These are phyloP conservation scores for Erebia palarica DNA, from an alignment of 2,888 invertebrate genomes.

Conservation along the genomic window DNA sequence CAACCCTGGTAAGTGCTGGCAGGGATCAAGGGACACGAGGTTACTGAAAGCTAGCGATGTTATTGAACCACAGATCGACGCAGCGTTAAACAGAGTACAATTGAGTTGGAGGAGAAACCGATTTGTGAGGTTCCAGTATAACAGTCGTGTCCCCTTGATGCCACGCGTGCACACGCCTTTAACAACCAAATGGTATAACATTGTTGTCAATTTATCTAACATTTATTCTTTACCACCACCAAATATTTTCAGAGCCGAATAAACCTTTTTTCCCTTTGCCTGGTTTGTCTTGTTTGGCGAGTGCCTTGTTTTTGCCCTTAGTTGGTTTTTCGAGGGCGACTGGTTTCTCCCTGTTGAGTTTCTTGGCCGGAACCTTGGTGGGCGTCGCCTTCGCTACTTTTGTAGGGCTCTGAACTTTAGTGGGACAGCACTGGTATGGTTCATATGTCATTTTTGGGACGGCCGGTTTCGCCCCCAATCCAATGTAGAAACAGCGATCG, in stretches of 20 bases:
- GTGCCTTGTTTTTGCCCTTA: slow-evolving; percentile 78
- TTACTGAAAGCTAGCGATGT: slow-evolving; percentile 68
- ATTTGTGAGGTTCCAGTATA: slow-evolving; percentile 53
- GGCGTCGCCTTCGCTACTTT: slow-evolving; percentile 90
- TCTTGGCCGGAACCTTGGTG: slow-evolving; percentile 82
- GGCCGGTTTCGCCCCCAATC: slow-evolving; percentile 93
- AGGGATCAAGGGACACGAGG: slow-evolving; percentile 79
- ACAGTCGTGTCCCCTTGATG: slow-evolving; percentile 77
- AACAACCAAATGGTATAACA: slow-evolving; percentile 61
- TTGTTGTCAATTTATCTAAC: slow-evolving; percentile 59
- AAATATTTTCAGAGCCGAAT: slow-evolving; percentile 92
- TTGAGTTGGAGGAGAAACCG: slow-evolving; percentile 55
- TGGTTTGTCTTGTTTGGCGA: slow-evolving; percentile 81
- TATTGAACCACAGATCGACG: slow-evolving; percentile 61
- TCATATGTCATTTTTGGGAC: slow-evolving; percentile 90
- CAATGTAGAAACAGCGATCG: slow-evolving; percentile 98
- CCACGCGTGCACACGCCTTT: slow-evolving; percentile 63
- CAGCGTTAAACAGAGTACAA: slow-evolving; percentile 62
- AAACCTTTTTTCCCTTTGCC: slow-evolving; percentile 90
- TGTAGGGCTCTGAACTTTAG: slow-evolving; percentile 89
- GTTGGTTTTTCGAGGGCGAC: slow-evolving; percentile 61
- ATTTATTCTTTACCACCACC: slow-evolving; percentile 86
- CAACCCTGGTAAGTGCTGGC: slow-evolving; percentile 77
- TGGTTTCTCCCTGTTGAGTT: slow-evolving; percentile 72
- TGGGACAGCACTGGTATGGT: slow-evolving; percentile 96